Conservation (phyloP, 2,888 invertebrate genomes). For the Coremacera marginata region DNA sequence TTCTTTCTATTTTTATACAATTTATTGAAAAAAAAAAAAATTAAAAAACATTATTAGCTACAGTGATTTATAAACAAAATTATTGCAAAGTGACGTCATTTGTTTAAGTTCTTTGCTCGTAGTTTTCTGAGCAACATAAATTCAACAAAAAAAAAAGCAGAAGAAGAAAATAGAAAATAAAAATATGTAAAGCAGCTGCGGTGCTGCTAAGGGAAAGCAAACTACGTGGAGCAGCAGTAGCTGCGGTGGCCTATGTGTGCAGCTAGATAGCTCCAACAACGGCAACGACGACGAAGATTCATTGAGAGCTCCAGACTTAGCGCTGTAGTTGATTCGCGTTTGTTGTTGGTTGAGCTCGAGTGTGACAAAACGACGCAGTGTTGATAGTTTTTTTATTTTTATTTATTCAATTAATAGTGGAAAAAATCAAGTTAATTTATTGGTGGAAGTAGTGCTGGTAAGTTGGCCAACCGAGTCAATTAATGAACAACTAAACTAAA, state of each 20-base stretch:
- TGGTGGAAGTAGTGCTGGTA: not conserved
- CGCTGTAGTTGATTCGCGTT: not conserved
- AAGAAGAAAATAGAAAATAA: not conserved
- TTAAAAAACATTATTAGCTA: not conserved
- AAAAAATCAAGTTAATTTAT: not conserved
- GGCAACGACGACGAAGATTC: not conserved
- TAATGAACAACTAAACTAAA: not conserved
- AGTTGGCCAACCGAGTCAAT: not conserved
- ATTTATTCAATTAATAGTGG: not conserved
- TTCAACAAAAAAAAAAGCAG: not conserved
- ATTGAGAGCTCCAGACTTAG: not conserved
- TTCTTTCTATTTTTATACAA: conserved; percentile 20
- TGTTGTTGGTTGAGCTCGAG: not conserved
- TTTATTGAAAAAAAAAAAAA: not conserved
- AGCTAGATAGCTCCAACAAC: not conserved
- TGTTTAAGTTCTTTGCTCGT: conserved; percentile 25
- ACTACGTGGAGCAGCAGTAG: not conserved
- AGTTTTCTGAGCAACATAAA: not conserved
- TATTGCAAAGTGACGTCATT: conserved; percentile 49
- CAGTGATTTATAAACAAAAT: conserved; percentile 31
- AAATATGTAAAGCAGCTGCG: conserved; percentile 1
- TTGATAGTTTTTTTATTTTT: not conserved
- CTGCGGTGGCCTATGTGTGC: not conserved
- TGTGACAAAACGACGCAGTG: not conserved
- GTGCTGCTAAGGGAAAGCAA: not conserved